Evolutionary conservation across 2,797 vertebrate species (phyloP), one percentile per base, ranked within the genome.

Genomic region (Acipenser transmontanus): DNA sequence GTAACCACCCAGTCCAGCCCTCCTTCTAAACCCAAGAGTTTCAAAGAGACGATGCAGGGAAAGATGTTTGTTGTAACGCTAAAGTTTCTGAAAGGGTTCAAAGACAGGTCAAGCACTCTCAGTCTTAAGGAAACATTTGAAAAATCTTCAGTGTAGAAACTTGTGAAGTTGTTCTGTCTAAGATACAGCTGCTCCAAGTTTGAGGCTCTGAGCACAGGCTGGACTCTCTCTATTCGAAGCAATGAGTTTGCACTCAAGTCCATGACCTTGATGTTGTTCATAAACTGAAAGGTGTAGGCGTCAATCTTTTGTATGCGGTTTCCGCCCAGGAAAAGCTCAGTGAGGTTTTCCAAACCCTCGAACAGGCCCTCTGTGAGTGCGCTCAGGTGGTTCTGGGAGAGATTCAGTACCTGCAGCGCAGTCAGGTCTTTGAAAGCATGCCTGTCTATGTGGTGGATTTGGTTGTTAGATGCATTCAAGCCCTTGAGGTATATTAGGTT

Each of bases 381-480:
- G 6, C 7, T 20, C 47, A 71, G 8, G n/a, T n/a, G 64, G 50
- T 69, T 73, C 17, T 50, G 48, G 7, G 54, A 20, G 2, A 73
- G 64, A n/a, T 71, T 63, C 47, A 73, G 61, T 6, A 61, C 8
- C 7, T 13, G 13, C 7, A 68, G 17, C 17, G 6, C 13, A 4
- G 11, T 14, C 60, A 61, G 60, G 60, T 34, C 13, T 14, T 61
- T 8, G 7, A 61, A 61, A 14, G 60, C n/a, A n/a, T n/a, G 8
- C 8, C n/a, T 54, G 51, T 8, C 51, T n/a, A 54, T 54, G 8
- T n/a, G 51, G 8, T 8, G n/a, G 51, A 54, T 54, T 8, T 54
- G 51, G 59, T 74, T 74, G 7, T 48, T 56, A 34, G 77, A 76
- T 20, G 66, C 50, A 51, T 78, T 76, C 65, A 78, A 57, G 48